Base-by-base conservation (phyloP, 2,797 vertebrate species). In the Odontamblyopus rebecca region DNA sequence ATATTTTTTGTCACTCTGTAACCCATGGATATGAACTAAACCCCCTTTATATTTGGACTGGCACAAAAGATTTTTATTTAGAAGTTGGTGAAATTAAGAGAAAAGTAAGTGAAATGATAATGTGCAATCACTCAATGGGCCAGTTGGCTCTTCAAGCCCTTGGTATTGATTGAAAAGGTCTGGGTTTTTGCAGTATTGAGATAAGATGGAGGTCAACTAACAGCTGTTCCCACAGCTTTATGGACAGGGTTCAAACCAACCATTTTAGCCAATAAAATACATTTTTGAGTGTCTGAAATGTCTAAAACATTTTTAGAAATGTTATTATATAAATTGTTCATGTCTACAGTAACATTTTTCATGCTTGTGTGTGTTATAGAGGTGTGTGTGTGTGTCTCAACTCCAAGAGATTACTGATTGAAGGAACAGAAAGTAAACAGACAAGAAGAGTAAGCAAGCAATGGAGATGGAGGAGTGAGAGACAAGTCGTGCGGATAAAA, bases 331-430 rank as follows among this genome's bases (percentile, higher is more conserved):
- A 38, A 3, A 30, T 53, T 26, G 64, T 9, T 5, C 11, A 51
- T 53, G 70, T 79, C 35, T 77, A 80, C 74, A 77, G 71, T 86
- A 56, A 60, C 16, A 23, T 51, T 54, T 80, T 81, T 82, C 19
- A 66, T 78, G 60, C 16, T 7, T 59, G 73, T 64, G 71, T 74
- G 68, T 74, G 62, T 61, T 62, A 61, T 38, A 57, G 70, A 19
- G 44, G 75, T 74, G 72, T 82, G 71, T 23, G 23, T 81, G 80
- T 81, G 80, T 77, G 75, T 75, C 75, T 85, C 90, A 90, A 93
- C 83, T 92, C 91, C 90, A 84, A 80, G 79, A 85, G 86, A 92
- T 93, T 93, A 93, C 91, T 93, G 88, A 94, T 93, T 93, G 90
- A 93, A 91, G 79, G 86, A 89, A 80, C 70, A 85, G 76, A 88